phyloP scores from a whole-genome alignment of 2,797 vertebrate species.

The Neosalanx taihuensis region DNA sequence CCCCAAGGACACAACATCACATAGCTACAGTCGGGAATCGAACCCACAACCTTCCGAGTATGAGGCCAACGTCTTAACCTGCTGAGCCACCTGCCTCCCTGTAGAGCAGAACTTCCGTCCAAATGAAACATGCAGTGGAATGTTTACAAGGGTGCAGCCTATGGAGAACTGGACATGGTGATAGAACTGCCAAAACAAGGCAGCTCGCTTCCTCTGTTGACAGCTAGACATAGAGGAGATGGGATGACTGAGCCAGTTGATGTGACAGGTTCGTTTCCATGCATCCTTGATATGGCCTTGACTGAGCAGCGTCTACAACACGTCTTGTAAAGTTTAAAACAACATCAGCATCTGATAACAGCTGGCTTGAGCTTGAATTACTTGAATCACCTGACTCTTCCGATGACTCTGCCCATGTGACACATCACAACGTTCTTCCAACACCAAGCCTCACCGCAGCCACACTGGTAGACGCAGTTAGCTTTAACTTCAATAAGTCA shows the following conservation, averaged over 20 bases:
- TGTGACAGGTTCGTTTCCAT: too few species aligned
- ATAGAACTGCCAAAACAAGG: not conserved
- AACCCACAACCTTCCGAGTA: too few species aligned
- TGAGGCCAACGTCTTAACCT: too few species aligned
- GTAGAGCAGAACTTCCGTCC: slow-evolving; percentile 9
- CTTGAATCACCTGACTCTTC: slow-evolving; percentile 25
- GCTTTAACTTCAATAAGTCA: not conserved
- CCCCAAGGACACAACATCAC: too few species aligned
- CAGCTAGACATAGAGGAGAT: not conserved
- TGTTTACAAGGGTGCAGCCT: slow-evolving; percentile 45
- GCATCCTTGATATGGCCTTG: not conserved
- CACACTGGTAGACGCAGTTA: not conserved
- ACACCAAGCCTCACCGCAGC: not conserved
- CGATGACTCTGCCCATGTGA: not conserved
- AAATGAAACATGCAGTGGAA: slow-evolving; percentile 33
- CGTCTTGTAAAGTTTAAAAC: not conserved
- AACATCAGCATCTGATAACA: slow-evolving; percentile 11
- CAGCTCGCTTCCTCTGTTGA: not conserved
- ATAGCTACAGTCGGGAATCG: too few species aligned
- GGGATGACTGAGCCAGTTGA: not conserved
- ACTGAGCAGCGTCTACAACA: not conserved
- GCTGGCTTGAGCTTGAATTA: slow-evolving; percentile 15
- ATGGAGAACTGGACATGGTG: slow-evolving; percentile 30
- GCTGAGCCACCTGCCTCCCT: too few species aligned
- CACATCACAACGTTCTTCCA: not conserved